Base-by-base conservation (phyloP, 2,888 invertebrate genomes). In the Pharmacophagus antenor region DNA sequence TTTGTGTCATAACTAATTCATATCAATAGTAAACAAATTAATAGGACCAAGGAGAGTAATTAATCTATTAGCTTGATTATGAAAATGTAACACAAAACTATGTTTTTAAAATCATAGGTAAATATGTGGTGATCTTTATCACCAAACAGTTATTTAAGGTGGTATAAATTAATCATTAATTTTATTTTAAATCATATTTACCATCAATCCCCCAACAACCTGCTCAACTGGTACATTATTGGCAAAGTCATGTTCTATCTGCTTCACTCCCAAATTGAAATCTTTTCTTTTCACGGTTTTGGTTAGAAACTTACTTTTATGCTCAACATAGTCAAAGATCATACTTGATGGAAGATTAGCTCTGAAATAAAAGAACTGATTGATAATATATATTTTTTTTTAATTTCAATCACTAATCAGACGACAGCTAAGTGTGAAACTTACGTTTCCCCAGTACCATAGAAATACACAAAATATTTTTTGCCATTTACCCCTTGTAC, bases 381-480 rank as follows among this genome's bases (percentile, higher is more conserved):
- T 44, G 8, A 8, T 44, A 18, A 6, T 10, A 5, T 1, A 44
- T 10, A 44, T 44, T 18, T 8, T 18, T 44, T 42, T 7, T 17
- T 0, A 42, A 3, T 18, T 42, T 42, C 17, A 7, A 17, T 6
- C 17, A 17, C 5, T 42, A 15, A 42, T 42, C 2, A 15, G 0
- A 42, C n/a, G 17, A 42, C 4, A 15, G 2, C 10, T 17, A 17
- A 44, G 42, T 4, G 5, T 7, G 22, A 54, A 56, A 93, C 95
- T 94, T 91, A 96, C 96, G 95, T 96, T 92, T 98, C 98, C 67
- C 96, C 95, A 0, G 98, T 98, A 0, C 98, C 98, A 86, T 97
- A 98, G 90, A 98, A 98, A 79, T 95, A 95, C 51, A 98, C 97
- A 83, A 93, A 94, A 78, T 95, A 97, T 75, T 94, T 94, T 79